phyloP scores from a whole-genome alignment of 2,113 vertebrate species.

The Psilopogon haemacephalus region DNA sequence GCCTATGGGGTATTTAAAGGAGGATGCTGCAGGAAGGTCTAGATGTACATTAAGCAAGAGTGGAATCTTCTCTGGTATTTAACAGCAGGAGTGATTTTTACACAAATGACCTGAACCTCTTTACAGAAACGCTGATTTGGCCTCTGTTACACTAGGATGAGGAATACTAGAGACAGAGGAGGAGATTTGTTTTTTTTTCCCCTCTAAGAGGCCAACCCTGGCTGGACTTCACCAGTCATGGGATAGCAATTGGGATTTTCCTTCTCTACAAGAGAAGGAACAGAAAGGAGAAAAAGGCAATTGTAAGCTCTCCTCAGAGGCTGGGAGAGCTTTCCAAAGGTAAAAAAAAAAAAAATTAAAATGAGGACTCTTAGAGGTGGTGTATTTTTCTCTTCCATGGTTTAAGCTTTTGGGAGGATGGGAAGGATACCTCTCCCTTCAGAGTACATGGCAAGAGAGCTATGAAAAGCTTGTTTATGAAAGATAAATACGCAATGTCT shows the following conservation, averaged over 20 bases:
- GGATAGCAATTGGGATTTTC: not conserved
- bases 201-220: not conserved
- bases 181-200: not conserved
- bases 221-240: not conserved
- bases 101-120: not conserved
- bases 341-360: no score
- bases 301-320: not conserved
- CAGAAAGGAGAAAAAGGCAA: not conserved
- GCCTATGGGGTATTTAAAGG: not conserved
- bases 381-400: not conserved
- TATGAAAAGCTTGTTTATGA: not conserved
- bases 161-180: not conserved
- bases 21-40: not conserved
- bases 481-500: not conserved
- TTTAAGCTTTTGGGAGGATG: not conserved
- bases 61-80: not conserved
- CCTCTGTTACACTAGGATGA: not conserved
- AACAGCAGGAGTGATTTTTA: not conserved
- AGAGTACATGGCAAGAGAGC: not conserved
- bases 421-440: not conserved
- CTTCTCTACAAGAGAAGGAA: not conserved
- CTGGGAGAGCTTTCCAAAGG: not conserved
- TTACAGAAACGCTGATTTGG: not conserved
- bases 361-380: not conserved
- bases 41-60: not conserved